phyloP scores from a whole-genome alignment of 2,888 invertebrate species.

The Artemia sp. region DNA sequence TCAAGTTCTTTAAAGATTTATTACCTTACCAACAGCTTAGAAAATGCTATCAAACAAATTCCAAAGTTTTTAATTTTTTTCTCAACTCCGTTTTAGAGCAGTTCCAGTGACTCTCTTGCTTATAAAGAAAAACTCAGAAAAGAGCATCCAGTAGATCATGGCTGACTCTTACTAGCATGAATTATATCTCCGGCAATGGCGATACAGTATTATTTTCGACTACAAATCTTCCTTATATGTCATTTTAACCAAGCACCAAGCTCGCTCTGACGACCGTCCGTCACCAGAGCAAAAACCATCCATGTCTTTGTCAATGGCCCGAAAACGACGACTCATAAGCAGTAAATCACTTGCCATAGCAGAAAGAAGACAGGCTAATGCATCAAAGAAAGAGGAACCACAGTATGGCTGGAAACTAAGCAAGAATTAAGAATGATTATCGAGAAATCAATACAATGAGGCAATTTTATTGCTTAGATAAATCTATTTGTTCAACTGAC shows the following conservation, averaged over 20 bases:
- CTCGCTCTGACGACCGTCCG: slow-evolving; percentile 14
- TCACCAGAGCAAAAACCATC: slow-evolving; percentile 9
- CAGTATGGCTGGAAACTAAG: too few relatives aligned
- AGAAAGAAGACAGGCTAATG: slow-evolving; percentile 14
- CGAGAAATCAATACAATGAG: too few relatives aligned
- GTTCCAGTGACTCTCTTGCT: too few relatives aligned
- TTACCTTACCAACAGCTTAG: too few relatives aligned
- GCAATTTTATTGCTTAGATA: too few relatives aligned
- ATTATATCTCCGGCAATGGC: slow-evolving; percentile 10
- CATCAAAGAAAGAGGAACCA: slow-evolving; percentile 5
- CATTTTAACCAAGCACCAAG: slow-evolving; percentile 15
- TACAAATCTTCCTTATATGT: slow-evolving; percentile 15
- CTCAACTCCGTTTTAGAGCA: too few relatives aligned
- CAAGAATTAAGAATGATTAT: too few relatives aligned
- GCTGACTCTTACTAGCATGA: slow-evolving; percentile 3
- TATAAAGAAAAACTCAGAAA: too few relatives aligned
- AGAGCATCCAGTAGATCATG: slow-evolving; percentile 2
- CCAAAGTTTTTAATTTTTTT: too few relatives aligned
- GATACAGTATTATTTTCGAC: slow-evolving; percentile 15
- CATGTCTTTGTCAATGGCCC: slow-evolving; percentile 14
- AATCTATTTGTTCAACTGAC: too few relatives aligned
- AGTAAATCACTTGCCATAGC: slow-evolving; percentile 5
- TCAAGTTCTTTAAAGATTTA: too few relatives aligned
- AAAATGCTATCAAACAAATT: too few relatives aligned
- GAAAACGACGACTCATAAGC: slow-evolving; percentile 15